Base-by-base conservation (phyloP, 2,797 vertebrate genomes). In the Bufotes viridis region DNA sequence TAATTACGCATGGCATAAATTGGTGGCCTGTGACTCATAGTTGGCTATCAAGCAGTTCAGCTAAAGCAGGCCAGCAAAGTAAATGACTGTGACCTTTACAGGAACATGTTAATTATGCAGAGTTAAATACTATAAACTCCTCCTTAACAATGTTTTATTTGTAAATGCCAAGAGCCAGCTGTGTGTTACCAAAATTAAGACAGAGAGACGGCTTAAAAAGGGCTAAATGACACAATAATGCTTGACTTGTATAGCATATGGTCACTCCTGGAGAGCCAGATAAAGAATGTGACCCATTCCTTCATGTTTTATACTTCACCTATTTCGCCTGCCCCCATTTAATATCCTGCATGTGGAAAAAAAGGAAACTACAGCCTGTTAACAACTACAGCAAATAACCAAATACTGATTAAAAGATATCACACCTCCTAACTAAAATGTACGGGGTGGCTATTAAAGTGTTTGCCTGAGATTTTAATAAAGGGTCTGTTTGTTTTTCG, bases 31-130 rank as follows among this genome's bases (percentile, higher is more conserved):
- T 78, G 72, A 85, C 60, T 78, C 75, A 86, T 29, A n/a, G 20
- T 20, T 55, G 57, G 8, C 34, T 42, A 75, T 51, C 12, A n/a
- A n/a, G n/a, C n/a, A n/a, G n/a, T n/a, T 22, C 15, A 78, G 58
- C 22, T 61, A 67, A 49, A 53, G 34, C 60, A 3, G 60, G 24
- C 75, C 60, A 51, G 58, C 29, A 63, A 85, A 85, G 13, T 76
- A 74, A 78, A 67, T 78, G 84, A 63, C 42, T 22, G 69, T 75
- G 82, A 84, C 82, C 84, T 67, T 78, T 85, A 78, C 24, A 22
- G 49, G 22, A 85, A 76, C 20, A n/a, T 80, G 63, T 80, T 80
- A 86, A 86, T 80, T 79, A 70, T 69, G 69, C 18, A 29, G 61
- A 57, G 51, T 34, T 70, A 42, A 67, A 80, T 80, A 34, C n/a